Base-by-base conservation (phyloP, 2,113 vertebrate genomes). In the Channa maculata region DNA sequence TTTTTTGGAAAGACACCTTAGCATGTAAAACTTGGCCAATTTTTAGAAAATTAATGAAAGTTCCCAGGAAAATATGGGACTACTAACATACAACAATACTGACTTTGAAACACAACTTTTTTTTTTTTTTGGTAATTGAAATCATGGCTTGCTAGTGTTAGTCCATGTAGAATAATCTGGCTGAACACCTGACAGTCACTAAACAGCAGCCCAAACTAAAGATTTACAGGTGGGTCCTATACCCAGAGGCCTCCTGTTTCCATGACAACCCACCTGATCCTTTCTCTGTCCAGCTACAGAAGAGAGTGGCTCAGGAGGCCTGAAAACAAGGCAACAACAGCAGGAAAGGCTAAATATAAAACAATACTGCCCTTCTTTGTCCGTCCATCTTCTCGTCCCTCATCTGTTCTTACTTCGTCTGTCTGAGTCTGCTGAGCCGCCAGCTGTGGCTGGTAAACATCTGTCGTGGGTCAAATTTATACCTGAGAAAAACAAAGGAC, bases 381-480 rank as follows among this genome's bases (percentile, higher is more conserved):
- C 37, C n/a, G 9, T 61, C 37, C n/a, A 8, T 58, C 36, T 50
- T n/a, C 0, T 52, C 12, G 8, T 34, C 10, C 50, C 15, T 44
- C 54, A 1, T 8, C 39, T 8, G 5, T 3, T 49, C 46, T 84
- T 76, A 94, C 54, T 92, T 92, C 57, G 8, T 78, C 76, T 85
- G 89, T 9, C 87, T 12, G 52, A 83, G 86, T 62, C 77, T 75
- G 67, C 74, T 83, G 57, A 78, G 67, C 49, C 76, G 84, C 54
- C 83, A 75, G 58, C 57, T 60, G 75, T 86, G 89, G 84, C 69
- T 57, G 34, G n/a, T 5, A 24, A 95, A 94, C 92, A 94, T 93
- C 77, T 91, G 87, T 1, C 80, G 83, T 0, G 94, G 93, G 61
- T 94, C 92, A 14, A 94, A 94, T 55, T 80, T 89, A 41, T 92